A percentile compares a stretch with the other conserved stretches of the same genome.
phyloP scores from a whole-genome alignment of 2,888 invertebrate species.

The Tanytarsus gracilentus region DNA sequence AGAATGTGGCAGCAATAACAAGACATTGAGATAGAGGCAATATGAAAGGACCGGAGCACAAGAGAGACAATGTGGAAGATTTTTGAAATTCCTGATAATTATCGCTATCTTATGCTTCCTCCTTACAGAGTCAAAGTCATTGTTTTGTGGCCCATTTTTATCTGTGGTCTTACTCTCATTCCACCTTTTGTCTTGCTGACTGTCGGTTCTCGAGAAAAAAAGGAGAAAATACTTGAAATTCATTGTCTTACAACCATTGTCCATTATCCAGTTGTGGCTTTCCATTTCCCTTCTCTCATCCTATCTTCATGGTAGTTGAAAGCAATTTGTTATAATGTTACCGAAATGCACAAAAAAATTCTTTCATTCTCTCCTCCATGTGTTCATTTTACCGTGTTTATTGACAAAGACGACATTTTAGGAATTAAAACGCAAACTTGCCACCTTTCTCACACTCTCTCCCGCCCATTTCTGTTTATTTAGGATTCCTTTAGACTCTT shows the following conservation, averaged over 20 bases:
- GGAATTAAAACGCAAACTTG: neutral
- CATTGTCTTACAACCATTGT: constrained; percentile 20
- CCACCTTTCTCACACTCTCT: neutral
- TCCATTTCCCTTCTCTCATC: neutral
- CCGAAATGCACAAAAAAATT: constrained; percentile 11
- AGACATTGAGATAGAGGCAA: neutral
- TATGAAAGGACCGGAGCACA: neutral
- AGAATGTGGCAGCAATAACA: neutral
- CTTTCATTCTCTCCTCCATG: neutral
- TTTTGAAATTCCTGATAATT: constrained; percentile 11
- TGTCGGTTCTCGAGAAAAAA: constrained; percentile 7
- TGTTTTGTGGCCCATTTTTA: neutral
- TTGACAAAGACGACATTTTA: neutral
- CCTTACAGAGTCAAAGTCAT: too few species aligned
- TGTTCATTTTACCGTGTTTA: neutral
- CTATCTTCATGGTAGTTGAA: neutral
- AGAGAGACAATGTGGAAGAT: constrained; percentile 6
- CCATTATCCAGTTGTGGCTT: constrained; percentile 12
- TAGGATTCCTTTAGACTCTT: neutral
- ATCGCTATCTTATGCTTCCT: constrained; percentile 1
- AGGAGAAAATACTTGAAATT: constrained; percentile 13
- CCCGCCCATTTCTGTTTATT: neutral
- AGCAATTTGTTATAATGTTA: constrained; percentile 10
- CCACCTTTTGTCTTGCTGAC: constrained; percentile 1
- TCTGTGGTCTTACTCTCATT: constrained; percentile 2